Evolutionary conservation across 1,140 invertebrate species (phyloP).

Genomic region (Tachypleus tridentatus): DNA sequence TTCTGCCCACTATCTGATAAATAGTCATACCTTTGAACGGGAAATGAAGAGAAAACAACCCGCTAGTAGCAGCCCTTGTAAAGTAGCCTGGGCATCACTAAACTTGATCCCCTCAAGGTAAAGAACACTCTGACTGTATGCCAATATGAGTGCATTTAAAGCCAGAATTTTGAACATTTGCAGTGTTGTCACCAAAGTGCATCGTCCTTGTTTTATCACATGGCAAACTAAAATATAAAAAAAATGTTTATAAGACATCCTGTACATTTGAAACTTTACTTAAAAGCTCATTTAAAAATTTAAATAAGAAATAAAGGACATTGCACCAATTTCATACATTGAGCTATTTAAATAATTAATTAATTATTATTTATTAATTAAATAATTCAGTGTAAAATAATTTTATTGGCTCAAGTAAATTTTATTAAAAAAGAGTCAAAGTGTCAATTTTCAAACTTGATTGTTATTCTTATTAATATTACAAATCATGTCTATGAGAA

Average conservation of each 20-base stretch:
- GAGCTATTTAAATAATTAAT: too few relatives aligned
- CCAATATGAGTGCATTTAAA: constrained; percentile 92
- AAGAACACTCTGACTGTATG: constrained; percentile 96
- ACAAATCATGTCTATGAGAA: too few relatives aligned
- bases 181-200: constrained; percentile 94
- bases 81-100: constrained; percentile 90
- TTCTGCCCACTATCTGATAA: not conserved
- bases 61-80: constrained; percentile 76
- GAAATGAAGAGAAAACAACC: constrained; percentile 98
- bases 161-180: constrained; percentile 99
- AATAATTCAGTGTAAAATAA: too few relatives aligned
- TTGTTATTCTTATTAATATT: too few relatives aligned
- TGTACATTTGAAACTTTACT: too few relatives aligned
- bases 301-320: too few relatives aligned
- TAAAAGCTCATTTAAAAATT: too few relatives aligned
- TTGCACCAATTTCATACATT: too few relatives aligned
- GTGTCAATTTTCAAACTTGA: too few relatives aligned
- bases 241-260: constrained; percentile 1
- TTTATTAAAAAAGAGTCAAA: too few relatives aligned
- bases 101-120: constrained; percentile 98
- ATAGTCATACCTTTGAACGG: constrained; percentile 68
- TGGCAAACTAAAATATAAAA: constrained; percentile 72
- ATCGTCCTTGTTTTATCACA: constrained; percentile 97
- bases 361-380: too few relatives aligned
- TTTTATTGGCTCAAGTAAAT: too few relatives aligned